Conservation (phyloP, 2,113 vertebrate genomes). For the cattle (Bos taurus) region DNA sequence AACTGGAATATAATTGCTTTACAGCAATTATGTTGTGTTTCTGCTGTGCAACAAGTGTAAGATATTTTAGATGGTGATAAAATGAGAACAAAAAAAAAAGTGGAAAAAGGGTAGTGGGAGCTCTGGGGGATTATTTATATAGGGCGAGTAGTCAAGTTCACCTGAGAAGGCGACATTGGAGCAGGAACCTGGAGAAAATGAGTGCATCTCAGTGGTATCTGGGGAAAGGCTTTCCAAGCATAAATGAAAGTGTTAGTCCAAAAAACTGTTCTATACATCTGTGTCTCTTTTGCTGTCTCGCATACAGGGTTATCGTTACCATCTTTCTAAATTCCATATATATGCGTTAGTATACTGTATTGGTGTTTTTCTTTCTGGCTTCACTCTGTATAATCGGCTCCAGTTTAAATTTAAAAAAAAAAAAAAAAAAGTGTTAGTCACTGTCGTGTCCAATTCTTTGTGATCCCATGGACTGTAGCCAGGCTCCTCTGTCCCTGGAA, state of each 20-base stretch:
- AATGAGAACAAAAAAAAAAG: neutral
- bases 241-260: neutral
- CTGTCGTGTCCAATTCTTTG: neutral
- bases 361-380: too few species aligned
- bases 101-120: neutral
- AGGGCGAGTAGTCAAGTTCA: neutral
- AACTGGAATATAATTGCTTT: neutral
- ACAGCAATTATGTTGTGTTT: neutral
- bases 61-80: neutral
- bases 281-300: too few species aligned
- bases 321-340: too few species aligned
- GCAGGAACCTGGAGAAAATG: neutral
- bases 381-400: too few species aligned
- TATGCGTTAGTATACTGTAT: too few species aligned
- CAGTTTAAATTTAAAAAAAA: too few species aligned
- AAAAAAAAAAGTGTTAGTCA: neutral
- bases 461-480: neutral
- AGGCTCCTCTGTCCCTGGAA: neutral
- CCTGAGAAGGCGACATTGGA: fast-evolving
- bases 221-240: neutral
- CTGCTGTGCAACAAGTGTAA: neutral
- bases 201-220: neutral
- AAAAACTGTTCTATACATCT: too few species aligned
- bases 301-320: too few species aligned
- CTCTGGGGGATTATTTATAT: neutral